A percentile compares a stretch with the other conserved stretches of the same genome.
phyloP scores from a whole-genome alignment of 1,140 invertebrate species.

The Solenopsis invicta region DNA sequence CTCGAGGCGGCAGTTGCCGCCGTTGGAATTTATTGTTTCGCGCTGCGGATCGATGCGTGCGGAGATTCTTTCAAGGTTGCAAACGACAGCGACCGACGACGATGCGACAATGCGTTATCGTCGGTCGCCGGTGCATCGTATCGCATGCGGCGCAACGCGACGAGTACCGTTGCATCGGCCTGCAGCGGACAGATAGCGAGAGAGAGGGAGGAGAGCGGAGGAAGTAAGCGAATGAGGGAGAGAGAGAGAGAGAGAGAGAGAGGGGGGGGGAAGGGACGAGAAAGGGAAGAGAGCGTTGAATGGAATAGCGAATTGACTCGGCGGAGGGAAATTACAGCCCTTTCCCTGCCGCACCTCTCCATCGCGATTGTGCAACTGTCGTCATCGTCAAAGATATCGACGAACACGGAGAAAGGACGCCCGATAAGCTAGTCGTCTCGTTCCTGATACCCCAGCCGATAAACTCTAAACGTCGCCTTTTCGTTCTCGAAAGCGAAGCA shows the following conservation, averaged over 20 bases:
- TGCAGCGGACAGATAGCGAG: constrained; percentile 55
- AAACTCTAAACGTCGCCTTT: background rate
- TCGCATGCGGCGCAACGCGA: constrained; percentile 15
- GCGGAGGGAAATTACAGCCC: constrained; percentile 63
- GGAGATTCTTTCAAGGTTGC: constrained; percentile 57
- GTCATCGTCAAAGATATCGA: constrained; percentile 44
- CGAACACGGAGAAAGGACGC: background rate
- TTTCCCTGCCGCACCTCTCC: constrained; percentile 25
- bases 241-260: background rate
- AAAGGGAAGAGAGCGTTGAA: constrained; percentile 53
- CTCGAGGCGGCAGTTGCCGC: background rate
- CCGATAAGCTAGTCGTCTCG: constrained; percentile 22
- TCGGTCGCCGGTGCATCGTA: constrained; percentile 7
- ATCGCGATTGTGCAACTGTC: constrained; percentile 79
- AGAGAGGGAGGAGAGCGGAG: background rate
- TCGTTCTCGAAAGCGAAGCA: background rate
- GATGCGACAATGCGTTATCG: constrained; percentile 44
- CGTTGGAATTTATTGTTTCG: constrained; percentile 37
- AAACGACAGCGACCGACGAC: background rate
- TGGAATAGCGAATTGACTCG: constrained; percentile 75
- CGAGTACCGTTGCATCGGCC: constrained; percentile 73
- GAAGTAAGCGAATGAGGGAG: constrained; percentile 4
- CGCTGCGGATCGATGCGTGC: constrained; percentile 6
- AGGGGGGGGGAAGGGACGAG: background rate
- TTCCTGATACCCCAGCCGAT: constrained; percentile 28